A percentile compares a stretch with the other conserved stretches of the same genome.
phyloP scores from a whole-genome alignment of 2,888 invertebrate species.

The Nycteola revayana region DNA sequence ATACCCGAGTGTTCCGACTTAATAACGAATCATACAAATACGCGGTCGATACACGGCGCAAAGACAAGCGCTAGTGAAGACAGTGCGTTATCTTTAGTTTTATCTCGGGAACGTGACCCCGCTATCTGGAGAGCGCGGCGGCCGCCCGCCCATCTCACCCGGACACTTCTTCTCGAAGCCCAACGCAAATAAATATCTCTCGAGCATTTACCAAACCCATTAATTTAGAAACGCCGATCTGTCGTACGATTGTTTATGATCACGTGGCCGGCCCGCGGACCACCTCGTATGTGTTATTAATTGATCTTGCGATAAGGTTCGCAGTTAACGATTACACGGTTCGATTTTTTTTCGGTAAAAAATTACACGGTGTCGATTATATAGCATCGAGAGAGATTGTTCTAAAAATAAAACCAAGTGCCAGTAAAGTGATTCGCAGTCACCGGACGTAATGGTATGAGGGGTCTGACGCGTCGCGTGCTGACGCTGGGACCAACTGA shows the following conservation, averaged over 20 bases:
- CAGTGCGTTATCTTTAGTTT: slow-evolving; percentile 62
- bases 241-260: slow-evolving; percentile 68
- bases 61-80: slow-evolving; percentile 71
- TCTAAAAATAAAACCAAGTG: slow-evolving; percentile 45
- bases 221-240: slow-evolving; percentile 72
- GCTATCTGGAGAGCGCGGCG: slow-evolving; percentile 54
- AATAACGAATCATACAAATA: slow-evolving; percentile 25
- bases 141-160: slow-evolving; percentile 71
- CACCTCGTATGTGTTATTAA: slow-evolving; percentile 74
- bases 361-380: slow-evolving; percentile 18
- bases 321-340: slow-evolving; percentile 47
- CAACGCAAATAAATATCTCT: slow-evolving; percentile 52
- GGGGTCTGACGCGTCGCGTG: slow-evolving; percentile 28
- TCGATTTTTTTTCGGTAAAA: slow-evolving; percentile 30
- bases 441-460: slow-evolving; percentile 32
- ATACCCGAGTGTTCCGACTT: slow-evolving; percentile 13
- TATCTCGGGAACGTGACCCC: slow-evolving; percentile 78
- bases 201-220: slow-evolving; percentile 55
- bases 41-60: slow-evolving; percentile 35
- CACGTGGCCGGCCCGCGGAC: slow-evolving; percentile 62
- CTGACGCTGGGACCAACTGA: slow-evolving; percentile 23
- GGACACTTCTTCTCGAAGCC: slow-evolving; percentile 42
- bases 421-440: slow-evolving; percentile 32
- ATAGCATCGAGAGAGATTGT: slow-evolving; percentile 28
- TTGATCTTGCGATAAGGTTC: slow-evolving; percentile 65